A percentile compares a stretch with the other conserved stretches of the same genome.
Conservation (phyloP, 2,888 invertebrate species). For the Hecatera dysodea region DNA sequence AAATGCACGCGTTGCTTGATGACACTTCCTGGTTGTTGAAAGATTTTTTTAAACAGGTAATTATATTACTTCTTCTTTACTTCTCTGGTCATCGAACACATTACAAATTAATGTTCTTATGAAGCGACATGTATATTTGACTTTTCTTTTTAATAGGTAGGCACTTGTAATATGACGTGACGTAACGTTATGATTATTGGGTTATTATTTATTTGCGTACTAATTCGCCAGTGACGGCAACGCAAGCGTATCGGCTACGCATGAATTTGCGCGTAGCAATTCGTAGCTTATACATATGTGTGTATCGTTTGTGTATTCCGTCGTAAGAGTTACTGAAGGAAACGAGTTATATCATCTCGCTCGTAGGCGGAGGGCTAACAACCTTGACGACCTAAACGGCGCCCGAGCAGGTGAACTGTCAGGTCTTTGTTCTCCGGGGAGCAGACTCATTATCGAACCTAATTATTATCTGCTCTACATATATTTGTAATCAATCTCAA, state of each 20-base stretch:
- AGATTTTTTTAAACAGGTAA: background rate
- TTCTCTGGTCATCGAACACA: background rate
- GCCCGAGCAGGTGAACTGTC: slow-evolving; percentile 26
- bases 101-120: background rate
- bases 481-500: slow-evolving; percentile 13
- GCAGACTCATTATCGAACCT: slow-evolving; percentile 8
- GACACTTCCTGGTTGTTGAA: background rate
- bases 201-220: slow-evolving; percentile 51
- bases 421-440: slow-evolving; percentile 45
- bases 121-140: background rate
- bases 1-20: background rate
- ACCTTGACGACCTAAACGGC: slow-evolving; percentile 56
- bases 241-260: slow-evolving; percentile 52
- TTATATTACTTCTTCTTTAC: background rate
- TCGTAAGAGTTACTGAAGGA: slow-evolving; percentile 50
- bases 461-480: background rate
- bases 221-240: slow-evolving; percentile 45
- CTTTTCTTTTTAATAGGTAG: slow-evolving; percentile 24
- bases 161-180: slow-evolving; percentile 25
- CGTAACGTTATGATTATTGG: slow-evolving; percentile 48
- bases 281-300: slow-evolving; percentile 50
- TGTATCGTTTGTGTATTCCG: slow-evolving; percentile 37
- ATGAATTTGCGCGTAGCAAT: slow-evolving; percentile 59
- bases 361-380: slow-evolving; percentile 56
- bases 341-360: slow-evolving; percentile 59